phyloP scores from a whole-genome alignment of 2,113 vertebrate species.

The Platysteira castanea region DNA sequence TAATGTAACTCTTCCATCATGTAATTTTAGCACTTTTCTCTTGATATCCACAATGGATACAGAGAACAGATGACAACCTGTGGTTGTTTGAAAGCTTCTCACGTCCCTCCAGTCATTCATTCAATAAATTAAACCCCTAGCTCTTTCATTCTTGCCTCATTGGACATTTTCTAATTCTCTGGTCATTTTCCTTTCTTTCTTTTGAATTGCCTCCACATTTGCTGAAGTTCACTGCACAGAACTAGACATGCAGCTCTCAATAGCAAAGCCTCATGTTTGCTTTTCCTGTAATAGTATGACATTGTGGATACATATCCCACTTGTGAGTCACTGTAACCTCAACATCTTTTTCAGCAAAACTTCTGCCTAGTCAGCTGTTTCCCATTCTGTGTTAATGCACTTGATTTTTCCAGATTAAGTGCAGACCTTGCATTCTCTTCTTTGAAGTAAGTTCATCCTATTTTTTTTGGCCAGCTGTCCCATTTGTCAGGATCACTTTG shows the following conservation, averaged over 20 bases:
- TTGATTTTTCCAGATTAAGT: constrained; percentile 35
- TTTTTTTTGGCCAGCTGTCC: neutral
- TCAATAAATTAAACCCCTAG: neutral
- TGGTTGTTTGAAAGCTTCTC: neutral
- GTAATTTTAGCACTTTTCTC: neutral
- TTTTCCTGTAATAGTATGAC: neutral
- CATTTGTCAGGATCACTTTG: constrained; percentile 14
- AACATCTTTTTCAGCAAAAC: constrained; percentile 30
- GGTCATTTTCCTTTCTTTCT: neutral
- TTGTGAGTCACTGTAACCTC: constrained; percentile 35
- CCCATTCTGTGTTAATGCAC: neutral
- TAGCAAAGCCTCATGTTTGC: neutral
- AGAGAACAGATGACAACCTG: neutral
- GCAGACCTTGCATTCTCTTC: constrained; percentile 16
- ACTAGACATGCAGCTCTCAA: neutral
- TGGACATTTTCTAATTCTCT: neutral
- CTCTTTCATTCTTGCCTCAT: neutral
- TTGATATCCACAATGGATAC: neutral
- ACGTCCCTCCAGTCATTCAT: neutral
- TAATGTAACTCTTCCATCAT: neutral
- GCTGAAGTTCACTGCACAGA: neutral
- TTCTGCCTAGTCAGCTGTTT: constrained; percentile 47
- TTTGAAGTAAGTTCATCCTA: constrained; percentile 34
- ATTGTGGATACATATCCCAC: constrained; percentile 14
- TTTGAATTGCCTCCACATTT: neutral